Evolutionary conservation across 2,797 vertebrate genomes (phyloP), one percentile per base, ranked within the genome.

Genomic region (Urophycis tenuis): DNA sequence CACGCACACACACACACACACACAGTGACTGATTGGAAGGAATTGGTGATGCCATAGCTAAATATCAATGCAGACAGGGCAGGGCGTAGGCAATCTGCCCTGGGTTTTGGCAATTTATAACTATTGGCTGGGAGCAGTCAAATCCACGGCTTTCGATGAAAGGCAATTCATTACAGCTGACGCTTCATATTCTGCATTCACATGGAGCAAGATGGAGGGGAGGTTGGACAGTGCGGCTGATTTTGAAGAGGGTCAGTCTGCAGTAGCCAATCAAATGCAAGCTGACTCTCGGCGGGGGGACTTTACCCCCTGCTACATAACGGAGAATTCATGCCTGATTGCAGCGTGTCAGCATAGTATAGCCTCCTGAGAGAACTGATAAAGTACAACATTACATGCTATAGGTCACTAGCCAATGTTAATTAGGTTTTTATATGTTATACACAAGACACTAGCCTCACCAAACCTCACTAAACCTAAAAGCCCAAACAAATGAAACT

Each of bases 151-250:
- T 71, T 71, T 25, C 69, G 41, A 71, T 78, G 74, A 79, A 76
- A 81, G 74, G 49, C 31, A 31, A 77, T 74, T 74, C n/a, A 79
- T 83, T 72, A 74, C 0, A 6, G 31, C 64, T 78, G 82, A 78
- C 39, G 60, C 32, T 35, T 79, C 10, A 76, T 30, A 29, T 53
- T 77, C 69, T 22, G 67, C 71, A 74, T 25, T 78, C 41, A 73
- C 49, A 49, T 77, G 30, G 45, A 74, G 74, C 7, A 64, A 29
- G 25, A 64, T n/a, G 45, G 41, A 49, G 41, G 15, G 39, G 3
- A 17, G 41, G 41, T 9, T 19, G 49, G 22, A 53, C 19, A 8
- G 5, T n/a, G 22, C 49, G 22, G 19, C 49, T 53, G 49, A 53
- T 53, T 53, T 53, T 22, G 49, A 53, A 53, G 49, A 22, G 49